Conservation (phyloP, 2,797 vertebrate species). For the Microchirus variegatus region DNA sequence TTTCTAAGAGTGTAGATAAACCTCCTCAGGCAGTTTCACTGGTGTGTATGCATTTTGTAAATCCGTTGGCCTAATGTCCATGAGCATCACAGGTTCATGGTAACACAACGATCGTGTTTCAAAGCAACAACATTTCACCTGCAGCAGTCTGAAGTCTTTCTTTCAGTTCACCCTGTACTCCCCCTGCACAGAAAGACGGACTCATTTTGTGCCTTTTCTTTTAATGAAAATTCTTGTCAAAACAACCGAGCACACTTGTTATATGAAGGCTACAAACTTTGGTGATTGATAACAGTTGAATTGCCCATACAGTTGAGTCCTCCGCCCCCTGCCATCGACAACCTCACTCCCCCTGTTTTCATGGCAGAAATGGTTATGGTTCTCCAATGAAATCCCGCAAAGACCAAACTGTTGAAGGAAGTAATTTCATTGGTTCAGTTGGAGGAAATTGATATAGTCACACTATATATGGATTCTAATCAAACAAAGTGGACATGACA, state of each 20-base stretch:
- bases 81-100: background rate
- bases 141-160: background rate
- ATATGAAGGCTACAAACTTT: conserved; percentile 38
- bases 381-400: conserved; percentile 48
- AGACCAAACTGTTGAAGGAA: conserved; percentile 53
- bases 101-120: background rate
- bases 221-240: conserved; percentile 60
- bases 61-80: conserved; percentile 5
- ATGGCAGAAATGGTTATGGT: conserved; percentile 35
- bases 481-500: conserved; percentile 69
- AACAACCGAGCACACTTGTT: conserved; percentile 39
- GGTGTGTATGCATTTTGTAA: background rate
- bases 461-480: conserved; percentile 65
- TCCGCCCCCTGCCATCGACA: background rate
- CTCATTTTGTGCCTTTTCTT: conserved; percentile 36
- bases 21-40: background rate
- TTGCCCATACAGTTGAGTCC: conserved; percentile 57
- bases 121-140: background rate
- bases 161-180: conserved; percentile 7
- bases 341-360: conserved; percentile 1
- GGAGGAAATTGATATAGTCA: conserved; percentile 66
- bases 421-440: conserved; percentile 66
- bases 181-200: conserved; percentile 3
- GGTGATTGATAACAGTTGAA: conserved; percentile 78
- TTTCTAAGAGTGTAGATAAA: too few species aligned